phyloP scores from a whole-genome alignment of 2,797 vertebrate genomes.

The Ctenopoma kingsleyae region DNA sequence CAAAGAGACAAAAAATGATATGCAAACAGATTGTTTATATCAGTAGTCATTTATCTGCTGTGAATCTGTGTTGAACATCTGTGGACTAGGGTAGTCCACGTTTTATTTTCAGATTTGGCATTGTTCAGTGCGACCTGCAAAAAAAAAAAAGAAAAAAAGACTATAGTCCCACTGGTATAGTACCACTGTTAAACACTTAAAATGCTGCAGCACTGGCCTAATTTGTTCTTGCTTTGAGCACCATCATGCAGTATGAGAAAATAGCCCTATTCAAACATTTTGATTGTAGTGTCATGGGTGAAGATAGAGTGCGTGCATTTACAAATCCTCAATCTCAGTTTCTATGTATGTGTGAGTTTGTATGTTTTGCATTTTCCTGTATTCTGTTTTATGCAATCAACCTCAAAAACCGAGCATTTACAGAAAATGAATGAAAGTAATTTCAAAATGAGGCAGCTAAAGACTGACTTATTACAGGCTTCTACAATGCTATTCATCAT shows the following conservation, averaged over 20 bases:
- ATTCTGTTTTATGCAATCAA: not conserved
- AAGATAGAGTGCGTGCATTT: not conserved
- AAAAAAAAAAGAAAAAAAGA: no score
- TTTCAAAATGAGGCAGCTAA: not conserved
- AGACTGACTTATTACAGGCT: not conserved
- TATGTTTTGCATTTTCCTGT: not conserved
- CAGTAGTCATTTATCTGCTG: no score
- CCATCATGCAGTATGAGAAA: not conserved
- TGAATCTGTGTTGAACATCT: not conserved
- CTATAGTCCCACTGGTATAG: not conserved
- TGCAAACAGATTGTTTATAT: no score
- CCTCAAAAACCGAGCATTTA: not conserved
- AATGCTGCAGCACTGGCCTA: not conserved
- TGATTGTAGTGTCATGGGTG: not conserved
- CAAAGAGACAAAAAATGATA: not conserved
- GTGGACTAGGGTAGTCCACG: no score
- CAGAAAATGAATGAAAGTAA: not conserved
- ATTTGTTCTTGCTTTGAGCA: conserved; percentile 9
- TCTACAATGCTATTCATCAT: not conserved
- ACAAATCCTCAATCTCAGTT: not conserved
- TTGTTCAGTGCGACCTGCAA: not conserved
- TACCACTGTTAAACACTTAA: conserved; percentile 7
- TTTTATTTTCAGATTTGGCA: not conserved
- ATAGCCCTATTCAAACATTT: not conserved
- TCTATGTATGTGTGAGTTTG: no score